Conservation (phyloP, 2,888 invertebrate genomes). For the Dasypolia templi region DNA sequence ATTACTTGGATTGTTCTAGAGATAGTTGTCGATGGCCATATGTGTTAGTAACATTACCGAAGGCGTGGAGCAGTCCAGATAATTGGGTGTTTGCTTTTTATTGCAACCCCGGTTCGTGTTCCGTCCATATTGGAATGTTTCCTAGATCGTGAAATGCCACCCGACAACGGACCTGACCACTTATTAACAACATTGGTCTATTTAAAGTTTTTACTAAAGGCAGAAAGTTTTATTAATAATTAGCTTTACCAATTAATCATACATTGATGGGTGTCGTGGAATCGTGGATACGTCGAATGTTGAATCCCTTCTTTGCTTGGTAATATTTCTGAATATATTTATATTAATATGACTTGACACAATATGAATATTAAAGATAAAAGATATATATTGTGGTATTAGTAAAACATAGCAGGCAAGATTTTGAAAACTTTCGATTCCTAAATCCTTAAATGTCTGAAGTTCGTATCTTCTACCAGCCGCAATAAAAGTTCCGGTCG, state of each 20-base stretch:
- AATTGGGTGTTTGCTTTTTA: constrained; percentile 75
- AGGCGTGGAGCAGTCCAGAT: constrained; percentile 64
- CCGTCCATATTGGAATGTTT: constrained; percentile 72
- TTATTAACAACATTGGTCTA: constrained; percentile 61
- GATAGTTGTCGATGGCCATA: constrained; percentile 51
- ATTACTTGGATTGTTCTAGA: constrained; percentile 60
- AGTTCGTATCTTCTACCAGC: neutral
- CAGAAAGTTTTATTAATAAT: constrained; percentile 33
- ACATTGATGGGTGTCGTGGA: constrained; percentile 12
- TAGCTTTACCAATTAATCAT: constrained; percentile 15
- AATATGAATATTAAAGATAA: neutral
- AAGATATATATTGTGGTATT: neutral
- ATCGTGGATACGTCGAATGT: neutral
- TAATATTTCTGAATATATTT: constrained; percentile 4
- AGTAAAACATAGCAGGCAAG: too few species aligned
- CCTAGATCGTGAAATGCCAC: constrained; percentile 82
- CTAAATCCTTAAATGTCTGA: too few species aligned
- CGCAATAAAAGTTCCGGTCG: constrained; percentile 3
- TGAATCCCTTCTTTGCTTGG: too few species aligned
- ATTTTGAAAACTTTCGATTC: too few species aligned
- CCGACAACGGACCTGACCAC: constrained; percentile 52
- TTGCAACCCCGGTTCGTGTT: constrained; percentile 68
- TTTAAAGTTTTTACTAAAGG: constrained; percentile 50
- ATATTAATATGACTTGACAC: neutral
- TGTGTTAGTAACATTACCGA: constrained; percentile 59